A percentile compares a stretch with the other conserved stretches of the same genome.
Conservation (phyloP, 2,113 vertebrate genomes). For the Phoenicopterus ruber region DNA sequence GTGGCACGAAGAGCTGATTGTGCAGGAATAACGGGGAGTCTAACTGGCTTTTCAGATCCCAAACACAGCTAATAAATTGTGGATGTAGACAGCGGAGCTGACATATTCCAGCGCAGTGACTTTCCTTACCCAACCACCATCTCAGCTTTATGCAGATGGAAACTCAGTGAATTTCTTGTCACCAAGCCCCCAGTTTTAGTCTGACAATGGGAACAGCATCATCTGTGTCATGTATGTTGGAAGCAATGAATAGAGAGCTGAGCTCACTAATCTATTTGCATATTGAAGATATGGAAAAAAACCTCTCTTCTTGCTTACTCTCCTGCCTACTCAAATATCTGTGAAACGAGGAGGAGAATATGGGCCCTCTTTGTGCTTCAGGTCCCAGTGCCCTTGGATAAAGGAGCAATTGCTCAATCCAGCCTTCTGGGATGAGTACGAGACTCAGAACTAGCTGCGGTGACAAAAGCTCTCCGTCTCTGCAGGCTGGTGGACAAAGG, state of each 20-base stretch:
- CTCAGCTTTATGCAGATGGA: constrained; percentile 15
- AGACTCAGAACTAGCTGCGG: not conserved
- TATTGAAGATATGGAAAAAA: constrained; percentile 34
- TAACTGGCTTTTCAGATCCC: not conserved
- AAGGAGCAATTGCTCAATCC: not conserved
- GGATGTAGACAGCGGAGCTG: not conserved
- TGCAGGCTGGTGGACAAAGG: not conserved
- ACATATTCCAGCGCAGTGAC: not conserved
- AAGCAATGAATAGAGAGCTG: constrained; percentile 54
- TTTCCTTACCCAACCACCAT: not conserved
- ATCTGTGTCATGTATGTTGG: constrained; percentile 58
- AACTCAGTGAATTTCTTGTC: constrained; percentile 3
- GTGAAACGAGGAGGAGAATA: not conserved
- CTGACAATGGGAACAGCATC: constrained; percentile 55
- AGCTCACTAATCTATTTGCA: constrained; percentile 52
- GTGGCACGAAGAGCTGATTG: not conserved
- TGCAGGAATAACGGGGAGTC: not conserved
- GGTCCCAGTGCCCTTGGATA: not conserved
- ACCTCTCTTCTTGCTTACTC: constrained; percentile 17
- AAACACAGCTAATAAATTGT: not conserved
- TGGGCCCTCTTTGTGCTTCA: not conserved
- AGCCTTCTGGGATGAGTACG: not conserved
- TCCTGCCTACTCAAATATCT: constrained; percentile 44
- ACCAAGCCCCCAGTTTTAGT: constrained; percentile 31
- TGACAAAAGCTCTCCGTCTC: not conserved